Conservation (phyloP, 2,797 vertebrate genomes). For the Margarornis squamiger region DNA sequence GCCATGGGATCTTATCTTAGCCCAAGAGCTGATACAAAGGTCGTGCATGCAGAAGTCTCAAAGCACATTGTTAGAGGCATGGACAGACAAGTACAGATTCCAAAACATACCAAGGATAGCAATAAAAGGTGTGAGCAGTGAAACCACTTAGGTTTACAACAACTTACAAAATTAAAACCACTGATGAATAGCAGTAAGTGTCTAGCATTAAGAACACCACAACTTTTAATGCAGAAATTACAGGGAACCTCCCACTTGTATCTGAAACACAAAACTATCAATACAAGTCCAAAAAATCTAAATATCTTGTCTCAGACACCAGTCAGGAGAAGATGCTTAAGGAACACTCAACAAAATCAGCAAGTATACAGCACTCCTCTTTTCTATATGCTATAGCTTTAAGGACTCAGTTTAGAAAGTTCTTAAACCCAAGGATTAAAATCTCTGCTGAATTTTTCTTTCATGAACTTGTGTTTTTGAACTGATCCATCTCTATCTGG, state of each 20-base stretch:
- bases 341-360: not conserved
- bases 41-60: not conserved
- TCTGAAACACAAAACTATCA: not conserved
- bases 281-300: not conserved
- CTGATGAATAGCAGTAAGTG: rapidly evolving
- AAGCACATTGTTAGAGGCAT: not conserved
- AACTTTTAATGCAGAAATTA: not conserved
- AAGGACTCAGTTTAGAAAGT: not conserved
- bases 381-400: not conserved
- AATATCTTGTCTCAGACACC: not conserved
- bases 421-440: not conserved
- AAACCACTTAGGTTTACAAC: not conserved
- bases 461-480: not conserved
- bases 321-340: not conserved
- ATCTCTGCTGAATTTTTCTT: not conserved
- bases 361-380: not conserved
- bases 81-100: not conserved
- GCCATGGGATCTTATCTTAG: not conserved
- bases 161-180: not conserved
- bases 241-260: not conserved
- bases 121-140: not conserved
- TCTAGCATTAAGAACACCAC: not conserved
- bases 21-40: not conserved
- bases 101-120: not conserved
- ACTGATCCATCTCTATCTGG: rapidly evolving